Evolutionary conservation across 2,113 vertebrate genomes (phyloP), one percentile per base, ranked within the genome.

Genomic region (Crotalus helleri): DNA sequence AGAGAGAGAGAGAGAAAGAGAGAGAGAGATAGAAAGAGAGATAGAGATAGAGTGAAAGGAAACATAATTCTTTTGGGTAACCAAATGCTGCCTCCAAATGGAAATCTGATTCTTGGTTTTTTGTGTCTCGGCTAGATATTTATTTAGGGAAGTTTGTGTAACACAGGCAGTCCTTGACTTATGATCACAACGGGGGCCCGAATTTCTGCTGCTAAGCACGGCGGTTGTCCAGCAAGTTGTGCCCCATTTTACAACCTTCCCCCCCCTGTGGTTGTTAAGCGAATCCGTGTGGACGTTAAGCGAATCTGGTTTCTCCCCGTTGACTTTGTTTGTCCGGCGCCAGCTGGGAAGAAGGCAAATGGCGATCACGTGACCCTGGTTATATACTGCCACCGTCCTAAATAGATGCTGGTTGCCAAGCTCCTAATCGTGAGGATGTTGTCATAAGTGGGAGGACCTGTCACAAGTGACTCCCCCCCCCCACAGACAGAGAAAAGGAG

Each of bases 41-140:
- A n/a, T 49, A 49, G 33, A 87, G 39, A 69, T 0, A 12, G 19
- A 49, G 2, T 24, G 12, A 13, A 9, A 10, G n/a, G 86, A 92
- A 92, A 69, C 39, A 26, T 13, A 26, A 51, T 53, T 23, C 85
- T 58, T 94, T 26, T 94, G 95, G 89, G 91, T 19, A 88, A 81
- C 0, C 1, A 93, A 91, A 58, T 1, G 0, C 90, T 21, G 15
- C 94, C 17, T 93, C 55, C 46, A 0, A n/a, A 93, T 92, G 46
- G 17, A 91, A 91, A 59, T 91, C 0, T 24, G 90, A n/a, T 91
- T 92, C 46, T 93, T 46, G 17, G 61, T 29, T n/a, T 92, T 92
- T 57, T 57, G 54, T 87, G 24, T 85, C 87, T 4, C 9, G 90
- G 54, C 33, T 74, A 94, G 74, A 21, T 55, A 55, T 0, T 0